Evolutionary conservation across 2,888 invertebrate species (phyloP), one percentile per base, ranked within the genome.

Genomic region (Hipparchia semele): DNA sequence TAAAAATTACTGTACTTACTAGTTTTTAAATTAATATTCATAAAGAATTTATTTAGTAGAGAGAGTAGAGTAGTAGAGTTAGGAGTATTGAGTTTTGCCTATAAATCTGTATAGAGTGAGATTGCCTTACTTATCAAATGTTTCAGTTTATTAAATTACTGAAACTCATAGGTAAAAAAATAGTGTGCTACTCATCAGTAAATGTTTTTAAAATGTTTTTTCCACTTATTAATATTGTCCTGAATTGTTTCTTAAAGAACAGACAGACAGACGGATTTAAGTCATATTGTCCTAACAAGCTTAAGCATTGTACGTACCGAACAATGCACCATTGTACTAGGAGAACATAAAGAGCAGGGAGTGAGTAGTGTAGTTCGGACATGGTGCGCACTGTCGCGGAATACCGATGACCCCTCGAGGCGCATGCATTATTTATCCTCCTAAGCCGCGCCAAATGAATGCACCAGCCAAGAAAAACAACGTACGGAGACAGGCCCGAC

Each of bases 351-450:
- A 61, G 5, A 59, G 66, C 49, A 72, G 65, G 71, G 70, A 72
- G 69, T 65, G 23, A 60, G 64, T 49, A 23, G 49, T 49, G 71
- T 71, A 73, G 73, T 73, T 69, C 62, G 73, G 73, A 81, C 83
- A 82, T 81, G 80, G 84, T 81, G 82, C 80, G 79, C 81, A 84
- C 86, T 76, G 83, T 80, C 81, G 83, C 80, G 78, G 92, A 91
- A 91, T 92, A 90, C 90, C 87, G 89, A 92, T 92, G 88, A 84
- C 89, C 88, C 90, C 87, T 83, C 82, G 79, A 77, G 84, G 81
- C 86, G 83, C 86, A 92, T 93, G 92, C 92, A 93, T 93, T 92
- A 93, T 93, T 90, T 90, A 92, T 92, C 83, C 82, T 79, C 84
- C 88, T 90, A 91, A 92, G 89, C 87, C 90, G 87, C 84, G 85